phyloP scores from a whole-genome alignment of 2,113 vertebrate genomes.

The Oostethus manadensis region DNA sequence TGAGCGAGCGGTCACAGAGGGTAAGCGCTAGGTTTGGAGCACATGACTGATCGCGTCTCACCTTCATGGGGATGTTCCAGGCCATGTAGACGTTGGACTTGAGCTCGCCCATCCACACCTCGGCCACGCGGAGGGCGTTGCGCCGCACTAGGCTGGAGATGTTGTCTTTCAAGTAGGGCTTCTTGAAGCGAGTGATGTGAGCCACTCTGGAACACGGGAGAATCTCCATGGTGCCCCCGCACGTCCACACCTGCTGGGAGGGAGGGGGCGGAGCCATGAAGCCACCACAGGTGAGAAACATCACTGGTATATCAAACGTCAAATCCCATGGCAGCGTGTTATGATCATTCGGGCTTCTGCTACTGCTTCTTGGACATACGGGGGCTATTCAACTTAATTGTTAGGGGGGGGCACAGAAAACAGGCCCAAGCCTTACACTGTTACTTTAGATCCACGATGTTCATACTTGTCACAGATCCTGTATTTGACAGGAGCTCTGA shows the following conservation, averaged over 20 bases:
- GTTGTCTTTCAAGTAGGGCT: slow-evolving; percentile 88
- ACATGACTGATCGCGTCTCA: slow-evolving; percentile 43
- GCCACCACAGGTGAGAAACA: too few relatives aligned
- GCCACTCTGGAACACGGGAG: slow-evolving; percentile 93
- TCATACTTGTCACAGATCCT: too few relatives aligned
- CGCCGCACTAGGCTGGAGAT: slow-evolving; percentile 91
- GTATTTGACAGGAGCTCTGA: too few relatives aligned
- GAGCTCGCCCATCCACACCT: slow-evolving; percentile 97
- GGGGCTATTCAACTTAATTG: too few relatives aligned
- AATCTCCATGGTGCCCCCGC: slow-evolving; percentile 97
- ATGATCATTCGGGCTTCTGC: too few relatives aligned
- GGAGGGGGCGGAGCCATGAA: too few relatives aligned
- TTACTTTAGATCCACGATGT: too few relatives aligned
- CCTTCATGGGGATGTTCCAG: slow-evolving; percentile 95
- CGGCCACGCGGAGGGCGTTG: slow-evolving; percentile 90
- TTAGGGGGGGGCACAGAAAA: too few relatives aligned
- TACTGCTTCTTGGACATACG: too few relatives aligned
- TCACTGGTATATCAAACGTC: too few relatives aligned
- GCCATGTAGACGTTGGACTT: slow-evolving; percentile 95
- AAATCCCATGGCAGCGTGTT: too few relatives aligned
- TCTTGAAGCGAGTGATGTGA: slow-evolving; percentile 91
- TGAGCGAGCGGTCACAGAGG: slow-evolving; percentile 47
- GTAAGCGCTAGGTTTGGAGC: neutral
- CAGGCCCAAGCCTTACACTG: too few relatives aligned
- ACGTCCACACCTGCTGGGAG: slow-evolving; percentile 86